Conservation (phyloP, 2,888 invertebrate genomes). For the Mycalesis mineus region DNA sequence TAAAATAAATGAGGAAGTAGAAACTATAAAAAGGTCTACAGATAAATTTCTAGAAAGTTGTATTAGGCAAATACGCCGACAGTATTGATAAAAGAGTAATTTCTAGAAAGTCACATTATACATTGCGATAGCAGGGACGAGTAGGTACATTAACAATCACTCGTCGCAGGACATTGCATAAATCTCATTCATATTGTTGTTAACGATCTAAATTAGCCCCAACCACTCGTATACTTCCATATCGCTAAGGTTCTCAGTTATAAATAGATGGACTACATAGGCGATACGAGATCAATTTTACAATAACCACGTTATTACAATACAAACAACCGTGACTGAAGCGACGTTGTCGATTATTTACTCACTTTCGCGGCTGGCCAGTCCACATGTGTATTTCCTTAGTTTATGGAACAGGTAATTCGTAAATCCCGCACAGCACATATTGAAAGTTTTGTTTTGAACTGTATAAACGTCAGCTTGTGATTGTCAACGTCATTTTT, state of each 20-base stretch:
- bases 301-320: slow-evolving; percentile 5
- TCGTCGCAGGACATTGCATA: slow-evolving; percentile 22
- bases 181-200: slow-evolving; percentile 29
- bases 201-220: slow-evolving; percentile 30
- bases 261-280: slow-evolving; percentile 32
- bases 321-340: slow-evolving; percentile 14
- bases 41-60: too few species aligned
- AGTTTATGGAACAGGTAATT: slow-evolving; percentile 71
- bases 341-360: slow-evolving; percentile 30
- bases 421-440: slow-evolving; percentile 69
- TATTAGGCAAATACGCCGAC: too few species aligned
- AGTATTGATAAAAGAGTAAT: too few species aligned
- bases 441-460: slow-evolving; percentile 45
- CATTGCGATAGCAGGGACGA: slow-evolving; percentile 28
- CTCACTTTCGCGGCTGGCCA: slow-evolving; percentile 71
- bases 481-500: slow-evolving; percentile 57
- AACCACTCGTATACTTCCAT: slow-evolving; percentile 27
- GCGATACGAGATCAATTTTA: slow-evolving; percentile 12
- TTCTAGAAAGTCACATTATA: slow-evolving; percentile 52
- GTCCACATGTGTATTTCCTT: slow-evolving; percentile 73
- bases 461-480: slow-evolving; percentile 42
- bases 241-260: slow-evolving; percentile 30
- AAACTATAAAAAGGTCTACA: too few species aligned
- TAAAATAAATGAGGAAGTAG: not conserved
- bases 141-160: slow-evolving; percentile 13